Evolutionary conservation across 2,888 invertebrate species (phyloP).

Genomic region (Hypselothyrea guttata): DNA sequence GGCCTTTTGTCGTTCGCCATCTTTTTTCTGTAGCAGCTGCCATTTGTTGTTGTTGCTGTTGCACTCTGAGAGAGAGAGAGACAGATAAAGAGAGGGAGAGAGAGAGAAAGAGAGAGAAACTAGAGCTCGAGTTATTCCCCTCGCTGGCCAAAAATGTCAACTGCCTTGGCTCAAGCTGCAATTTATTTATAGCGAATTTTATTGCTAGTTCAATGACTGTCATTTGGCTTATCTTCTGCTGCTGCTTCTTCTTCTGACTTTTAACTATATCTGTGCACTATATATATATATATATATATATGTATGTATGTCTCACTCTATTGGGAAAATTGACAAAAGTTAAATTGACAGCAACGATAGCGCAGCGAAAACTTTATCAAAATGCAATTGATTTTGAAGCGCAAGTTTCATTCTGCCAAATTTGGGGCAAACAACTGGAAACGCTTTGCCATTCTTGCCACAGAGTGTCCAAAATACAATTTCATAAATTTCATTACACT

Average conservation of each 20-base stretch:
- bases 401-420: constrained; percentile 73
- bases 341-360: constrained; percentile 43
- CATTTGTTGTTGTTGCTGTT: constrained; percentile 28
- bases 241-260: not conserved
- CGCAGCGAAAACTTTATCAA: constrained; percentile 57
- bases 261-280: too few relatives aligned
- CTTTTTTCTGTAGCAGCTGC: constrained; percentile 55
- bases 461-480: constrained; percentile 55
- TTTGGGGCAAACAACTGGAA: constrained; percentile 64
- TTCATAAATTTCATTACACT: constrained; percentile 71
- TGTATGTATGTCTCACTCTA: not conserved
- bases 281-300: too few relatives aligned
- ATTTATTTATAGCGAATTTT: constrained; percentile 55
- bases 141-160: constrained; percentile 35
- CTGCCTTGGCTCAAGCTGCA: constrained; percentile 35
- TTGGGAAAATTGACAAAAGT: constrained; percentile 41
- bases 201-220: constrained; percentile 52
- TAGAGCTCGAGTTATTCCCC: too few relatives aligned
- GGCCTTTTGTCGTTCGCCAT: constrained; percentile 49
- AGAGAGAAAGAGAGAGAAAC: too few relatives aligned
- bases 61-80: too few relatives aligned
- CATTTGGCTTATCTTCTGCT: constrained; percentile 25
- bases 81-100: too few relatives aligned
- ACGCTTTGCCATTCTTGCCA: constrained; percentile 46
- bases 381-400: constrained; percentile 71